Conservation (phyloP, 2,888 invertebrate genomes). For the Metallyticus violacea region DNA sequence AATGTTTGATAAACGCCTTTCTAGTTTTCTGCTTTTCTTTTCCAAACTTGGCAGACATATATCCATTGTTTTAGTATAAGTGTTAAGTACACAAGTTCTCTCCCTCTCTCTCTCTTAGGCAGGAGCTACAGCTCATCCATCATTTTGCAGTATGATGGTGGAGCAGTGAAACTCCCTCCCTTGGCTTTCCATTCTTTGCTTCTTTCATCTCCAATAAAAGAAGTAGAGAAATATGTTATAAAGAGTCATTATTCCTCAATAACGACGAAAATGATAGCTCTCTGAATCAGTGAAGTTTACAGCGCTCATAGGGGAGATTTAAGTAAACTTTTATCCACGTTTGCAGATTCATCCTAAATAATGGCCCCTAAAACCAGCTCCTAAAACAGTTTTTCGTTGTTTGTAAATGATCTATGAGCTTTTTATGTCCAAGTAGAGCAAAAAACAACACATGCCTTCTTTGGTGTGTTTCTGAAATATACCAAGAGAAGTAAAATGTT, state of each 20-base stretch:
- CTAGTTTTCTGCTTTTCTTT: no score
- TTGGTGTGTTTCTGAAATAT: not conserved
- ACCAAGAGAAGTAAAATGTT: no score
- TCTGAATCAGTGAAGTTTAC: not conserved
- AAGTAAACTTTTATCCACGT: not conserved
- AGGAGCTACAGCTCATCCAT: not conserved
- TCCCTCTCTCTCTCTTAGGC: not conserved
- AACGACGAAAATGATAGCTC: not conserved
- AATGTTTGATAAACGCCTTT: no score
- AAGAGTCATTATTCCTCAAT: not conserved
- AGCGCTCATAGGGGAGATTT: not conserved
- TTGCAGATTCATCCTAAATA: not conserved
- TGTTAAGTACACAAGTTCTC: not conserved
- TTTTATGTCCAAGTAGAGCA: not conserved
- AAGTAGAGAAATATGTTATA: not conserved
- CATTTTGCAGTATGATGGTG: not conserved
- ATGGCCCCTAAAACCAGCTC: not conserved
- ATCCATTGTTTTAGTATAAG: not conserved
- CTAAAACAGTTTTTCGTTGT: not conserved
- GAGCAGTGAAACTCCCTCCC: not conserved
- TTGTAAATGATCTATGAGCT: not conserved
- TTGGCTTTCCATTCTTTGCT: not conserved
- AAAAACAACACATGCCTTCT: not conserved
- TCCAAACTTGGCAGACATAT: not conserved
- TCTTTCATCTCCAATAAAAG: not conserved